Conservation (phyloP, 2,797 vertebrate species). For the Microchirus variegatus region DNA sequence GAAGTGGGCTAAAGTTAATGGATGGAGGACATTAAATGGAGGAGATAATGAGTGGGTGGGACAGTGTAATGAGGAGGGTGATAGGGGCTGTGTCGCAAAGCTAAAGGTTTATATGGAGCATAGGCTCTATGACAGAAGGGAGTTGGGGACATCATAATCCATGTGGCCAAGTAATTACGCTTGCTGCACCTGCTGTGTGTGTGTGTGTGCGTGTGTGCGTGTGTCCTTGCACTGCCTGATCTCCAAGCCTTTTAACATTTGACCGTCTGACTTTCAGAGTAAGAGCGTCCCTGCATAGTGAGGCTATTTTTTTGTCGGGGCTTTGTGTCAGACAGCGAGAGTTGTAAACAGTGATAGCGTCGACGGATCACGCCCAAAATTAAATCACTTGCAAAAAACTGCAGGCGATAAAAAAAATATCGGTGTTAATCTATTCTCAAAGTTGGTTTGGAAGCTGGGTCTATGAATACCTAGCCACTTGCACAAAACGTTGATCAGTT, state of each 20-base stretch:
- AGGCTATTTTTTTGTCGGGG: slow-evolving; percentile 8
- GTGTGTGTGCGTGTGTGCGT: slow-evolving; percentile 26
- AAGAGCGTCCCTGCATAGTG: slow-evolving; percentile 21
- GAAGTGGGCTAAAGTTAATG: slow-evolving; percentile 53
- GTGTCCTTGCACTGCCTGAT: slow-evolving; percentile 15
- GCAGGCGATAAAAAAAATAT: no score
- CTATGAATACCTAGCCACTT: no score
- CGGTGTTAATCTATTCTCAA: no score
- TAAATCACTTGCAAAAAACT: no score
- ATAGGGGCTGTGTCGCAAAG: slow-evolving; percentile 50
- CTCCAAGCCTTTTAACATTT: slow-evolving; percentile 34
- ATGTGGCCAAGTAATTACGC: slow-evolving; percentile 75
- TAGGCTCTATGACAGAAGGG: slow-evolving; percentile 68
- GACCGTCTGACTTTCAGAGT: slow-evolving; percentile 46
- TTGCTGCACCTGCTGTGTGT: slow-evolving; percentile 29
- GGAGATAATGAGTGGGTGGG: slow-evolving; percentile 63
- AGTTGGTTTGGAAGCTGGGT: no score
- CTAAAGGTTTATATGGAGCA: slow-evolving; percentile 65
- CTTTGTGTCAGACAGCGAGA: no score
- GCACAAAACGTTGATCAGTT: no score
- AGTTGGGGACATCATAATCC: slow-evolving; percentile 73
- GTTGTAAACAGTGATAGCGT: no score
- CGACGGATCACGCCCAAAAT: no score
- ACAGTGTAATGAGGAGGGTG: slow-evolving; percentile 61
- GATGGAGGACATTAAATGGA: slow-evolving; percentile 65